phyloP scores from a whole-genome alignment of 2,113 vertebrate genomes.

The Enhydra lutris region DNA sequence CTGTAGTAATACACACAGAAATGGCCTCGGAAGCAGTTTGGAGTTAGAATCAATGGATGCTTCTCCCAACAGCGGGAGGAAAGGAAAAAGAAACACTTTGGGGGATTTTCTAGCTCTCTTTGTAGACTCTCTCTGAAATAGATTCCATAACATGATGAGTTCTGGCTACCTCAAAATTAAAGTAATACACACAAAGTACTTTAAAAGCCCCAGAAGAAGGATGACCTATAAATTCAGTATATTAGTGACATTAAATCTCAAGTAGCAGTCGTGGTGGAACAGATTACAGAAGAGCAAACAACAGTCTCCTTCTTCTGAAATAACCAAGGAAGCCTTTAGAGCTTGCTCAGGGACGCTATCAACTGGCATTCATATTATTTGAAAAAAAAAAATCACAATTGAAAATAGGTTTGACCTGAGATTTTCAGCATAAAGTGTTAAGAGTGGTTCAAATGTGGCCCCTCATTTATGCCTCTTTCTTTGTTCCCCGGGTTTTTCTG shows the following conservation, averaged over 20 bases:
- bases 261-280: not conserved
- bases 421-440: conserved; percentile 10
- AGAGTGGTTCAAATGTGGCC: not conserved
- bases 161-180: conserved; percentile 55
- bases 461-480: not conserved
- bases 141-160: conserved; percentile 28
- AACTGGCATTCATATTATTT: not conserved
- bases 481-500: not conserved
- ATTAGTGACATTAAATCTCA: conserved; percentile 31
- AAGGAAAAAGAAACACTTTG: conserved; percentile 6
- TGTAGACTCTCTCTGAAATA: conserved; percentile 42
- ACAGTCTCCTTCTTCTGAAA: conserved; percentile 23
- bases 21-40: not conserved
- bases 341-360: not conserved
- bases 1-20: conserved; percentile 32
- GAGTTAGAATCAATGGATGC: conserved; percentile 28
- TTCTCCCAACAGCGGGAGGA: not conserved
- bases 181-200: conserved; percentile 38
- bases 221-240: conserved; percentile 31
- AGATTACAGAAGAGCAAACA: conserved; percentile 44
- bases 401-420: conserved; percentile 16
- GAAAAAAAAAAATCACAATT: conserved; percentile 18
- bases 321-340: not conserved
- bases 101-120: conserved; percentile 36
- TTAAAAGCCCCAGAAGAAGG: conserved; percentile 37